phyloP scores from a whole-genome alignment of 2,797 vertebrate species.

The Hippocampus kuda region DNA sequence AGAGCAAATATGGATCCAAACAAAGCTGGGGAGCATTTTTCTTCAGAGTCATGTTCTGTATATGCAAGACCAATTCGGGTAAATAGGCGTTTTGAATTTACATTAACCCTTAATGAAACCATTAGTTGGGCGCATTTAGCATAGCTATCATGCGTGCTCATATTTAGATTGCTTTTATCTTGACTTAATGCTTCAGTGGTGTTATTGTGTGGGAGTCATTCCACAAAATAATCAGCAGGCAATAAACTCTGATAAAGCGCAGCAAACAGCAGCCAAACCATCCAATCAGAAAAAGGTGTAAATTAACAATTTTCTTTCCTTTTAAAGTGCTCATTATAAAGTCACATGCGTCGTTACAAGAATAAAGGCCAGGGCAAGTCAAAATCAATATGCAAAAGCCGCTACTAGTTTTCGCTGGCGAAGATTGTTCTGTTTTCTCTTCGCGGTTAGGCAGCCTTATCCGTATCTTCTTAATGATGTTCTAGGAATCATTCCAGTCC shows the following conservation, averaged over 20 bases:
- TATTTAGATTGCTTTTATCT: slow-evolving; percentile 68
- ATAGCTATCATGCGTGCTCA: slow-evolving; percentile 59
- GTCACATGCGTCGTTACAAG: slow-evolving; percentile 37
- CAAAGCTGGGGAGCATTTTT: not conserved
- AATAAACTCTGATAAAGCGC: slow-evolving; percentile 56
- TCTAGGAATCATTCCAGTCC: slow-evolving; percentile 39
- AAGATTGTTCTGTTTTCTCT: slow-evolving; percentile 39
- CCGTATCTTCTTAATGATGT: slow-evolving; percentile 35
- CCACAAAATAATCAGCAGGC: slow-evolving; percentile 57
- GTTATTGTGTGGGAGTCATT: slow-evolving; percentile 59
- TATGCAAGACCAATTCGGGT: slow-evolving; percentile 40
- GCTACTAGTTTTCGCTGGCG: slow-evolving; percentile 29
- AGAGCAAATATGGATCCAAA: not conserved
- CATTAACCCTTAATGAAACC: slow-evolving; percentile 66
- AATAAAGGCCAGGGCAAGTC: slow-evolving; percentile 27
- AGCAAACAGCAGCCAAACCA: slow-evolving; percentile 42
- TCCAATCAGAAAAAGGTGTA: slow-evolving; percentile 48
- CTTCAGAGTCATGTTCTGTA: slow-evolving; percentile 1
- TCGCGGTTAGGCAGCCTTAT: slow-evolving; percentile 16
- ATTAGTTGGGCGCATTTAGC: slow-evolving; percentile 61
- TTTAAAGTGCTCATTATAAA: slow-evolving; percentile 51
- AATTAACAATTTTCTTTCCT: slow-evolving; percentile 61
- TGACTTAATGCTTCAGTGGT: slow-evolving; percentile 61
- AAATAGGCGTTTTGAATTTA: slow-evolving; percentile 59
- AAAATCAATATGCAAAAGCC: slow-evolving; percentile 45